These are phyloP conservation scores for Laticauda laticaudata DNA, from an alignment of 2,113 vertebrate species.

Conservation along the genomic window DNA sequence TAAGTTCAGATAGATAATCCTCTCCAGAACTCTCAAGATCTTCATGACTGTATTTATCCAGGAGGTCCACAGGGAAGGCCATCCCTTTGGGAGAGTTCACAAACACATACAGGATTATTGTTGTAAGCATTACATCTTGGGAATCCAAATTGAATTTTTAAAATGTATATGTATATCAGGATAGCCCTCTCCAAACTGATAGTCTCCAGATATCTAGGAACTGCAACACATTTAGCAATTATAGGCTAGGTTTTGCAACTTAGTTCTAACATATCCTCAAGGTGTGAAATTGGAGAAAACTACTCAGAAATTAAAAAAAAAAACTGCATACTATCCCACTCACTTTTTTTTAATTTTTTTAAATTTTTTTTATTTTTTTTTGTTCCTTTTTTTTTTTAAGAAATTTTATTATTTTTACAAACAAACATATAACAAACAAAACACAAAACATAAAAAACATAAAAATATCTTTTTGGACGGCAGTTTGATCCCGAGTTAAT, in stretches of 20 bases:
- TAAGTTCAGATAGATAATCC: constrained; percentile 74
- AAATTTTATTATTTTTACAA: too few relatives aligned
- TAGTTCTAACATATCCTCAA: background rate
- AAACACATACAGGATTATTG: background rate
- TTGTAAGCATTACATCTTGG: background rate
- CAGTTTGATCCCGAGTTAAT: too few relatives aligned
- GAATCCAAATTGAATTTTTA: background rate
- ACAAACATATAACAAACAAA: too few relatives aligned
- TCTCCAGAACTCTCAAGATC: constrained; percentile 74
- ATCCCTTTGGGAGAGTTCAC: constrained; percentile 69
- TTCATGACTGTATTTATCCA: constrained; percentile 72
- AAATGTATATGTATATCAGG: background rate
- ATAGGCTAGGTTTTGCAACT: background rate
- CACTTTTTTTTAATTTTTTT: too few relatives aligned
- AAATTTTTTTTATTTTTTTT: too few relatives aligned
- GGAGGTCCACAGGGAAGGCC: constrained; percentile 87
- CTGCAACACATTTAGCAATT: background rate
- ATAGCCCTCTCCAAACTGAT: background rate
- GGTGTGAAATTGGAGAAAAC: background rate
- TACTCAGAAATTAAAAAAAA: background rate
- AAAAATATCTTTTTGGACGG: too few relatives aligned
- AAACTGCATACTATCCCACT: background rate
- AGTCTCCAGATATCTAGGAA: background rate
- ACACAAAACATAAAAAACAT: too few relatives aligned
- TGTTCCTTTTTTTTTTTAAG: too few relatives aligned